These are phyloP conservation scores for Microtus ochrogaster DNA, from an alignment of 2,113 vertebrate genomes.

Conservation along the genomic window DNA sequence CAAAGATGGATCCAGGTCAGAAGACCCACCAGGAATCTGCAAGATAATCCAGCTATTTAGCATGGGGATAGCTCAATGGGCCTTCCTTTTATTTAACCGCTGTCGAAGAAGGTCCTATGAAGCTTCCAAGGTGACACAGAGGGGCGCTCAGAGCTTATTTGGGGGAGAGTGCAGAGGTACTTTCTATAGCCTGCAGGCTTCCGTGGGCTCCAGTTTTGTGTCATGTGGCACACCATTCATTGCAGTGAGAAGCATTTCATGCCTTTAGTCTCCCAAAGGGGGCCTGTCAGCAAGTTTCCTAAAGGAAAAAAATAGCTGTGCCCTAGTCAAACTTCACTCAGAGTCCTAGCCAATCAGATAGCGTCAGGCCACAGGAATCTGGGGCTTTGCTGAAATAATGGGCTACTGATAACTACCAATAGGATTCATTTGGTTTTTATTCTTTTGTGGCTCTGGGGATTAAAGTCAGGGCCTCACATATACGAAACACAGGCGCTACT, in stretches of 20 bases:
- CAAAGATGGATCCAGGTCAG: slow-evolving; percentile 40
- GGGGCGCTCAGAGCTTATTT: neutral
- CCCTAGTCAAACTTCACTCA: neutral
- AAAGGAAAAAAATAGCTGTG: slow-evolving; percentile 13
- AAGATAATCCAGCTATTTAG: slow-evolving; percentile 7
- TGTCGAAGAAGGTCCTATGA: neutral
- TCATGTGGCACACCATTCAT: slow-evolving; percentile 42
- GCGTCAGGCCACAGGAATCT: slow-evolving; percentile 14
- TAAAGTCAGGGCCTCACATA: neutral
- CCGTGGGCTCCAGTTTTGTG: neutral
- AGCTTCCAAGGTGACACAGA: neutral
- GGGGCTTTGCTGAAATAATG: slow-evolving; percentile 57
- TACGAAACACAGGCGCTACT: neutral
- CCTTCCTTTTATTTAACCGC: slow-evolving; percentile 38
- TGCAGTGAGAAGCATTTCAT: slow-evolving; percentile 68
- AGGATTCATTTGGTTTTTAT: neutral
- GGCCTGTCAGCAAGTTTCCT: slow-evolving; percentile 67
- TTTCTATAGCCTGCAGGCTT: slow-evolving; percentile 7
- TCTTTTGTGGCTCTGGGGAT: neutral
- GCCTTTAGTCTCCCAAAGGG: slow-evolving; percentile 69
- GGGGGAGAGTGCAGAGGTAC: neutral
- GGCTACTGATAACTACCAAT: slow-evolving; percentile 22
- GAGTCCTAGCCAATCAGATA: slow-evolving; percentile 56
- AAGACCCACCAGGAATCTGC: neutral
- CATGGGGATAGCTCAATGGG: neutral